Evolutionary conservation across 2,888 invertebrate species (phyloP).

Genomic region (Melanotus villosus): DNA sequence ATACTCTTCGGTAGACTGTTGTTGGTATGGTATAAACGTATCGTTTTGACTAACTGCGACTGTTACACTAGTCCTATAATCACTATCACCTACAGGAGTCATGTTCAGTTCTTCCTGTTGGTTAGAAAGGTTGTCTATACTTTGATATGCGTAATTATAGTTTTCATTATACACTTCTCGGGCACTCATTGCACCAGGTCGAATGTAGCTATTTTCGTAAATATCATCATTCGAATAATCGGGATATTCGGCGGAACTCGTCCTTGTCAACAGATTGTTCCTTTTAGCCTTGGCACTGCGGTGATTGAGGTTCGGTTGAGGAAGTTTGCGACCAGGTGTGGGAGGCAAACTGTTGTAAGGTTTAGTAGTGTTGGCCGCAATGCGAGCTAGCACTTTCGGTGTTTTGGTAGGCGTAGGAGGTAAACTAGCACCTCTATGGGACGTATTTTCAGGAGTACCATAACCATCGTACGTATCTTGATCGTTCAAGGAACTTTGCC

Average conservation of each 20-base stretch:
- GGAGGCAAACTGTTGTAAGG: conserved; percentile 69
- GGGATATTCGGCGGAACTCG: conserved; percentile 66
- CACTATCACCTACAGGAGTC: conserved; percentile 51
- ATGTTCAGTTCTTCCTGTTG: conserved; percentile 55
- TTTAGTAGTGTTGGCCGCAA: conserved; percentile 48
- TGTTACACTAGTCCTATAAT: conserved; percentile 36
- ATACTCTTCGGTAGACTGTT: conserved; percentile 57
- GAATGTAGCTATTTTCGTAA: conserved; percentile 66
- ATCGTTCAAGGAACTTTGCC: conserved; percentile 65
- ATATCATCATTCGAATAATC: conserved; percentile 58
- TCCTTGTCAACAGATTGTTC: conserved; percentile 63
- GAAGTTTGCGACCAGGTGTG: conserved; percentile 72
- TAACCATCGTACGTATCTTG: conserved; percentile 58
- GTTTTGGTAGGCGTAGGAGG: conserved; percentile 67
- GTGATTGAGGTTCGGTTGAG: conserved; percentile 65
- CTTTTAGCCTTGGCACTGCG: conserved; percentile 64
- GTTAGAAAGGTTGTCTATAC: conserved; percentile 74
- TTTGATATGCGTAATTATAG: conserved; percentile 80
- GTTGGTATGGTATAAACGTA: conserved; percentile 48
- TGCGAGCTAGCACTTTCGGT: conserved; percentile 61
- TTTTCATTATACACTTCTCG: conserved; percentile 75
- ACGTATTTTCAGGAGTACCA: conserved; percentile 61
- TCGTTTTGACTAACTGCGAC: conserved; percentile 33
- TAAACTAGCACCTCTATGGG: conserved; percentile 66
- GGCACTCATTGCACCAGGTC: conserved; percentile 65